Conservation (phyloP, 2,113 vertebrate genomes). For the Petrocephalus zakoni region DNA sequence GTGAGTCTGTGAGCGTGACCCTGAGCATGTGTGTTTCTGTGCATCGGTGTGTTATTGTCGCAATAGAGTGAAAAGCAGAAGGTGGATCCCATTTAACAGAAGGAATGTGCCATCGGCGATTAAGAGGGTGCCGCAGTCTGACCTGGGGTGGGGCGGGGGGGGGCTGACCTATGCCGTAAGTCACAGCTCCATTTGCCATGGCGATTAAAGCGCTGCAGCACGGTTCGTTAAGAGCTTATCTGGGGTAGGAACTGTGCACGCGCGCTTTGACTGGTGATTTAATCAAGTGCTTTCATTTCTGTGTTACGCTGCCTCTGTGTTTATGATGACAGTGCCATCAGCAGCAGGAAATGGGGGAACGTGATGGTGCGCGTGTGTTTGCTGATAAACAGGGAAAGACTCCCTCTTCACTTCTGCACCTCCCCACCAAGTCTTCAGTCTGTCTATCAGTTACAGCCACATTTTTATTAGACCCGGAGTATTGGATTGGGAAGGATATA, state of each 20-base stretch:
- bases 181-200: background rate
- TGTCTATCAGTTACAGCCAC: background rate
- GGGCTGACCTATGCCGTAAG: background rate
- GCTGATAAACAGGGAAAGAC: background rate
- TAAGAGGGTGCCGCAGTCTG: background rate
- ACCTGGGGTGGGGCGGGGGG: background rate
- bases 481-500: background rate
- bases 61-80: background rate
- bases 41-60: background rate
- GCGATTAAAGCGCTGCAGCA: background rate
- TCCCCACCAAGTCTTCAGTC: background rate
- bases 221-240: background rate
- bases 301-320: background rate
- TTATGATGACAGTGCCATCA: background rate
- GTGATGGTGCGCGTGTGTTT: constrained; percentile 25
- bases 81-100: background rate
- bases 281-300: background rate
- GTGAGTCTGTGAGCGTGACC: background rate
- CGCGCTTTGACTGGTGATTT: background rate
- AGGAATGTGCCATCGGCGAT: background rate
- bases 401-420: background rate
- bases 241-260: background rate
- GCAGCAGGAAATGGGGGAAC: background rate
- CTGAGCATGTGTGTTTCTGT: background rate
- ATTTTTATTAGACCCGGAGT: background rate